Conservation (phyloP, 2,113 vertebrate genomes). For the Stegastes partitus region DNA sequence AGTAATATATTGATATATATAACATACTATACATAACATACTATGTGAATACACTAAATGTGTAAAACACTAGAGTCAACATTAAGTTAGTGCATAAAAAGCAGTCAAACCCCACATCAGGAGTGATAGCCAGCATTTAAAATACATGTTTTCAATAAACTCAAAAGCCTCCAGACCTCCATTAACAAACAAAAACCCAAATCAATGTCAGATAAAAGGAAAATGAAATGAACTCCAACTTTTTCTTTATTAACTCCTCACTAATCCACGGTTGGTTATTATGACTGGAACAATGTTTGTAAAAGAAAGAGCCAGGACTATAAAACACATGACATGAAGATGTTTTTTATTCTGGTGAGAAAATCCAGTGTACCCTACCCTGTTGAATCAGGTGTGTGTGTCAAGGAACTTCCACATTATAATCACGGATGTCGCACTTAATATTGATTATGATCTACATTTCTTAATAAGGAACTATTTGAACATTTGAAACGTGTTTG, state of each 20-base stretch:
- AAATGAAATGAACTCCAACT: not conserved
- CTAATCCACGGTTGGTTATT: not conserved
- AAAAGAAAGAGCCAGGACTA: slow-evolving; percentile 27
- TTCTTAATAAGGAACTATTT: not conserved
- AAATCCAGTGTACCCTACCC: not conserved
- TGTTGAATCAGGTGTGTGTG: slow-evolving; percentile 66
- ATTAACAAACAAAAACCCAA: not conserved
- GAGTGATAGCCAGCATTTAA: too few species aligned
- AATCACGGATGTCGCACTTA: slow-evolving; percentile 23
- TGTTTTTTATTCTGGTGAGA: slow-evolving; percentile 43
- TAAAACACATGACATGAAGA: slow-evolving; percentile 21
- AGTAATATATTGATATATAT: too few species aligned
- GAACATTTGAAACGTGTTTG: slow-evolving; percentile 35
- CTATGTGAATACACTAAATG: not conserved
- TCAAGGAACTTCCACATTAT: slow-evolving; percentile 34
- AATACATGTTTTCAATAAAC: not conserved
- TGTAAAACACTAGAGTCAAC: not conserved
- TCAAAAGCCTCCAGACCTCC: not conserved
- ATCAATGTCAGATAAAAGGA: not conserved
- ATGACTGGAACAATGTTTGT: slow-evolving; percentile 19
- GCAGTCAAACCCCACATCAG: too few species aligned
- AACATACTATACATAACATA: not conserved
- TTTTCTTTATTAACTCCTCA: not conserved
- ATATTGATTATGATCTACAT: not conserved
- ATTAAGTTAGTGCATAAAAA: not conserved